A percentile compares a stretch with the other conserved stretches of the same genome.
Evolutionary conservation across 1,140 invertebrate genomes (phyloP).

Genomic region (Penaeus chinensis): DNA sequence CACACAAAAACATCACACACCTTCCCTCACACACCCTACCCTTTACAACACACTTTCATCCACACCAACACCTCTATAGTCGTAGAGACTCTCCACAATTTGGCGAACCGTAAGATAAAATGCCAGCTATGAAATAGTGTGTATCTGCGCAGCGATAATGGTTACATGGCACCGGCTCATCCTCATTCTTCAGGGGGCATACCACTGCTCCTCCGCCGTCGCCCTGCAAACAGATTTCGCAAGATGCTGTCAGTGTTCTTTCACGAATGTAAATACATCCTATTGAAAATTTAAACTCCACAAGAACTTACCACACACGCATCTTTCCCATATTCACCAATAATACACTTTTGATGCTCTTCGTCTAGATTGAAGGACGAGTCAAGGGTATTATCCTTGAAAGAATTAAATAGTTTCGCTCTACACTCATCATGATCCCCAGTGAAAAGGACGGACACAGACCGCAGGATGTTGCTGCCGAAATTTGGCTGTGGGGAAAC

Average conservation of each 20-base stretch:
- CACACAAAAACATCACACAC: no score
- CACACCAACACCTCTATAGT: no score
- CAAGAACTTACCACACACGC: slow-evolving; percentile 52
- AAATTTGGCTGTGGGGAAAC: slow-evolving; percentile 35
- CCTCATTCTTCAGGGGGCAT: slow-evolving; percentile 43
- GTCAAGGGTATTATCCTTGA: slow-evolving; percentile 14
- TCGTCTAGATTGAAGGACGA: slow-evolving; percentile 15
- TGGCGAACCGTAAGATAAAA: slow-evolving; percentile 48
- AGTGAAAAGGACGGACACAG: slow-evolving; percentile 20
- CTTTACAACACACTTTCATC: no score
- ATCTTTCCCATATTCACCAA: slow-evolving; percentile 47
- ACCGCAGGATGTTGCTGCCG: slow-evolving; percentile 49
- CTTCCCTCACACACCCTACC: no score
- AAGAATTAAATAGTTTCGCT: slow-evolving; percentile 23
- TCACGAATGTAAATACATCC: background rate
- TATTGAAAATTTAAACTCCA: background rate
- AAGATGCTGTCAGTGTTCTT: background rate
- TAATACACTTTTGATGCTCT: slow-evolving; percentile 37
- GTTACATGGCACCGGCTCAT: slow-evolving; percentile 13
- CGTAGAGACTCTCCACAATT: slow-evolving; percentile 48
- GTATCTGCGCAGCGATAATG: slow-evolving; percentile 26
- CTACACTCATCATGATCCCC: slow-evolving; percentile 39
- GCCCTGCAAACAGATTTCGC: slow-evolving; percentile 12
- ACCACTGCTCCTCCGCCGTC: slow-evolving; percentile 55
- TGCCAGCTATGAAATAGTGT: slow-evolving; percentile 53